Evolutionary conservation across 2,113 vertebrate genomes (phyloP), one percentile per base, ranked within the genome.

Genomic region (Amazona guildingii): DNA sequence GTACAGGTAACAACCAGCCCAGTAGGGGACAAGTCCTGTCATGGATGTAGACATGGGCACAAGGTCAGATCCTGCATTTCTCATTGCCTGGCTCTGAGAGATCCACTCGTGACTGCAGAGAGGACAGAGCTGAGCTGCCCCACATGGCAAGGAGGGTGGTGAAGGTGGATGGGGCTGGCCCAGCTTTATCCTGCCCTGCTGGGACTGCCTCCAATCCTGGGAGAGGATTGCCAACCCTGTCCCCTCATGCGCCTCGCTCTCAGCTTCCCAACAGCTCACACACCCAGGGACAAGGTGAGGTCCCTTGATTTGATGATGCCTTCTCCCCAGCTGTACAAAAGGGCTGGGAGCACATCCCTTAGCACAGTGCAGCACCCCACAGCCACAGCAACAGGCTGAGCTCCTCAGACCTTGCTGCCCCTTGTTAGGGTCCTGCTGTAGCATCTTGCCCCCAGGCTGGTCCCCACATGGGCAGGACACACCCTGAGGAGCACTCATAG

Each of bases 241-340:
- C 17, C 12, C 23, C 31, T 75, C 33, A 0, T 0, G n/a, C 29
- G 41, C 67, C 63, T 72, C 46, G 80, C n/a, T 63, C 13, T 35
- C 51, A 44, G 27, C 52, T 76, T 31, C 31, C 9, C 79, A 76
- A 43, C 20, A 85, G 75, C 44, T 67, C 0, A 0, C n/a, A 18
- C 33, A 43, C 83, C 20, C 67, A 23, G n/a, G 31, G n/a, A 54
- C 31, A 63, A 73, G 73, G 7, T 33, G 5, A 80, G 24, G 7
- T 35, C 14, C n/a, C 48, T 44, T 3, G 2, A 6, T 43, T 16
- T 1, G 2, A 18, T 1, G 3, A 1, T 16, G 8, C 8, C 37
- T 4, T 59, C 23, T 24, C 28, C 7, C 4, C 14, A 27, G 44
- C 33, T 15, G 5, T 20, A 14, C 1, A 2, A 25, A 35, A 17